Evolutionary conservation across 2,113 vertebrate species (phyloP).

Genomic region (Aptenodytes forsteri): DNA sequence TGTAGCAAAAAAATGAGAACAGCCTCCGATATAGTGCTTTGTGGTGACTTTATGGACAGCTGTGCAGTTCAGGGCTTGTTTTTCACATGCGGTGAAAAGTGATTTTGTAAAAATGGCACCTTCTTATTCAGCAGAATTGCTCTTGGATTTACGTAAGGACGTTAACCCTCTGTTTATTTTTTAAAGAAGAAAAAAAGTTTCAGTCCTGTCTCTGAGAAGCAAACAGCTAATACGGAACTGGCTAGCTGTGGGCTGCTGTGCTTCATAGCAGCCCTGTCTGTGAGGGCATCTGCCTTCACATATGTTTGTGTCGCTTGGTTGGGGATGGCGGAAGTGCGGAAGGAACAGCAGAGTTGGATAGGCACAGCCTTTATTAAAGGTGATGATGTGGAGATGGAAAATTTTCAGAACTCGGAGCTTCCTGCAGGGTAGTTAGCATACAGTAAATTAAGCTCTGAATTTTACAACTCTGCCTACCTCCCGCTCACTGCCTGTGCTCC

Average conservation of each 20-base stretch:
- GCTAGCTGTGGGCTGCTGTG: neutral
- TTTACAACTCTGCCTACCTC: neutral
- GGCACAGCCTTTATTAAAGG: neutral
- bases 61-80: neutral
- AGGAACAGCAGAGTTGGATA: rapidly evolving
- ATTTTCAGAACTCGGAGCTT: neutral
- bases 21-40: rapidly evolving
- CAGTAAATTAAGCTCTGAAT: neutral
- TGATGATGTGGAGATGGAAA: neutral
- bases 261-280: neutral
- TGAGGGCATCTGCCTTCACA: neutral
- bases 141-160: neutral
- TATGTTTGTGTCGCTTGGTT: rapidly evolving
- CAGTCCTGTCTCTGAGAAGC: neutral
- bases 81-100: neutral
- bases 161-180: neutral
- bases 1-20: neutral
- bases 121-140: neutral
- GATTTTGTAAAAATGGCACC: neutral
- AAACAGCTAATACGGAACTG: neutral
- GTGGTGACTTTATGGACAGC: neutral
- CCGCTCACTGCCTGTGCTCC: neutral
- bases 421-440: neutral
- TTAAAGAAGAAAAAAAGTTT: neutral
- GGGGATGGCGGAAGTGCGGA: neutral